These are phyloP conservation scores for Casuarius casuarius DNA, from an alignment of 2,113 vertebrate genomes.

Conservation along the genomic window DNA sequence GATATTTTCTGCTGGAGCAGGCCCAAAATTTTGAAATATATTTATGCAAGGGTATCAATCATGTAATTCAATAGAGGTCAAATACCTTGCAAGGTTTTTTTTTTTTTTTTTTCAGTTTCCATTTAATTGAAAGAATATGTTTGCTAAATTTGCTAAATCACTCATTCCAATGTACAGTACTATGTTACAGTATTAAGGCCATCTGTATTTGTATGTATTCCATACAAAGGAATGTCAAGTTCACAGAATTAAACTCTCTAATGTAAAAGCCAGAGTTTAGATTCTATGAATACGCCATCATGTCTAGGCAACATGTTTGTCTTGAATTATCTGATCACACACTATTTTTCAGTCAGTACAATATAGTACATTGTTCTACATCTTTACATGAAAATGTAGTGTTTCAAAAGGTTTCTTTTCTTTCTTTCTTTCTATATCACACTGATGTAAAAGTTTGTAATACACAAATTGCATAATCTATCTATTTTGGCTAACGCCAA, in stretches of 20 bases:
- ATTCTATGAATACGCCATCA: not conserved
- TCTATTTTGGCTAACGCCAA: not conserved
- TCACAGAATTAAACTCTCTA: not conserved
- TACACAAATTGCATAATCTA: not conserved
- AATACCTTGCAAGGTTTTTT: not conserved
- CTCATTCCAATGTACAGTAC: conserved; percentile 1
- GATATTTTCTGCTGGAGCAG: conserved; percentile 21
- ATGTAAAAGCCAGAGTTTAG: conserved; percentile 11
- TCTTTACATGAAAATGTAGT: not conserved
- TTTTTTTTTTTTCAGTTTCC: not conserved
- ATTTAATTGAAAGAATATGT: conserved; percentile 60
- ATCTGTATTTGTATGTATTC: conserved; percentile 36
- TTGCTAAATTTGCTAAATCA: conserved; percentile 50
- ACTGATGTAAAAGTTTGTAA: not conserved
- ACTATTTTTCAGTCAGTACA: not conserved
- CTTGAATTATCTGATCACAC: not conserved
- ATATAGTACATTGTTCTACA: not conserved
- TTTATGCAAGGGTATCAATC: conserved; percentile 46
- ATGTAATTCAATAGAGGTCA: conserved; percentile 52
- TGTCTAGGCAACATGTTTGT: not conserved
- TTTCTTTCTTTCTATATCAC: not conserved
- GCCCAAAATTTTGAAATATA: conserved; percentile 30
- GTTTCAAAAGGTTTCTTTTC: not conserved
- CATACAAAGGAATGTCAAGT: not conserved
- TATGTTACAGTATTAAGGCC: conserved; percentile 44